Conservation (phyloP, 2,797 vertebrate species). For the Cynodonichthys magdalenae region DNA sequence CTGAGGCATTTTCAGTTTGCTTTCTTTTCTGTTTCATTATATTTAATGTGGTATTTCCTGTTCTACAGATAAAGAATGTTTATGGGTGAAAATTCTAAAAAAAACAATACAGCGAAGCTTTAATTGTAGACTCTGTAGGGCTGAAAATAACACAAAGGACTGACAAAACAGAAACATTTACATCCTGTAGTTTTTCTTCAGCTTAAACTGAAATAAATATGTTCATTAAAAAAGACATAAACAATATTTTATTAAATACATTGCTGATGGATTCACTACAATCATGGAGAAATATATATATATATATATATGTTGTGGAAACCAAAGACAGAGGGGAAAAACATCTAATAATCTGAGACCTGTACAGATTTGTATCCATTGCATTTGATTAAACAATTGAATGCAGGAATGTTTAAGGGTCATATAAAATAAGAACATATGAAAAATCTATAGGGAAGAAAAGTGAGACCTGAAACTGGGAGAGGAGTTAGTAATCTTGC, state of each 20-base stretch:
- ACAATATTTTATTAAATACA: neutral
- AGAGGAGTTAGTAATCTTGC: no score
- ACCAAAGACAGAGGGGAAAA: no score
- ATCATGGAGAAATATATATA: neutral
- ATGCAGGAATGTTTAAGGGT: no score
- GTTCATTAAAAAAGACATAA: constrained; percentile 15
- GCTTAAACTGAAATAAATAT: constrained; percentile 7
- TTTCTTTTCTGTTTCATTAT: constrained; percentile 28
- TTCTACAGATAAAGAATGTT: constrained; percentile 23
- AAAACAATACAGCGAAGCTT: constrained; percentile 27
- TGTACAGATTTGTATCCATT: no score
- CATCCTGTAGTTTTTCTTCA: constrained; percentile 5
- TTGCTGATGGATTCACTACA: neutral
- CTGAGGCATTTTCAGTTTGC: constrained; percentile 5
- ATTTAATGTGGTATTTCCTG: constrained; percentile 30
- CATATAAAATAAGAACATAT: no score
- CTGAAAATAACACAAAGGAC: constrained; percentile 22
- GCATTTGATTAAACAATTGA: no score
- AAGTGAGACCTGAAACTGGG: no score
- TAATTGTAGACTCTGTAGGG: constrained; percentile 24
- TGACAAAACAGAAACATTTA: constrained; percentile 33
- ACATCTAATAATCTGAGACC: no score
- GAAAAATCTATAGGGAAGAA: no score
- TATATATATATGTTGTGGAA: no score
- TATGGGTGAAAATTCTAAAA: constrained; percentile 21